Evolutionary conservation across 2,888 invertebrate species (phyloP).

Genomic region (Acrocera orbiculus): DNA sequence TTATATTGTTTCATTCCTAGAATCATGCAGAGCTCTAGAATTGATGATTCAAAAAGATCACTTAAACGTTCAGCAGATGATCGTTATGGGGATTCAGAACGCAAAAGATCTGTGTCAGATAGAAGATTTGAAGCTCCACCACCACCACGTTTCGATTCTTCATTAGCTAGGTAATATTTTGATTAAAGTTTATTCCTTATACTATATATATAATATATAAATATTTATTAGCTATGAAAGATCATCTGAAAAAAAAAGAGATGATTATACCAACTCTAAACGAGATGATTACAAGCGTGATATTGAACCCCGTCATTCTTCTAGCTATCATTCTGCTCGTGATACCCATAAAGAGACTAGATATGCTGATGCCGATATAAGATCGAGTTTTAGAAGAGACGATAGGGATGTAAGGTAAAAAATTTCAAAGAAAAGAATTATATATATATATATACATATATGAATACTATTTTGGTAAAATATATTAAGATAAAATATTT

Average conservation of each 20-base stretch:
- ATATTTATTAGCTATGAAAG: slow-evolving; percentile 1
- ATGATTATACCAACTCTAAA: slow-evolving; percentile 22
- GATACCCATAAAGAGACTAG: slow-evolving; percentile 9
- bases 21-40: slow-evolving; percentile 24
- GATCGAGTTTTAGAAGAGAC: slow-evolving; percentile 9
- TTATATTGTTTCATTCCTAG: too few species aligned
- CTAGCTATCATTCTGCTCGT: slow-evolving; percentile 18
- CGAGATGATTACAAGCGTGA: slow-evolving; percentile 24
- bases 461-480: too few species aligned
- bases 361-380: slow-evolving; percentile 9
- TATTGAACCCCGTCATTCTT: slow-evolving; percentile 24
- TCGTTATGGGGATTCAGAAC: slow-evolving; percentile 25
- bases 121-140: slow-evolving; percentile 29
- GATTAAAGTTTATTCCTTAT: background rate
- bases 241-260: slow-evolving; percentile 22
- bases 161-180: slow-evolving; percentile 22
- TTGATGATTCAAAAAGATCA: slow-evolving; percentile 26
- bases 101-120: slow-evolving; percentile 22
- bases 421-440: background rate
- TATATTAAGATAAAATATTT: too few species aligned
- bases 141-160: slow-evolving; percentile 29
- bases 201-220: background rate
- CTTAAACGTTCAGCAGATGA: slow-evolving; percentile 26
- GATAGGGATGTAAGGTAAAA: slow-evolving; percentile 6
- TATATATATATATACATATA: too few species aligned